These are phyloP conservation scores for Adelphocoris suturalis DNA, from an alignment of 2,888 invertebrate species.

Conservation along the genomic window DNA sequence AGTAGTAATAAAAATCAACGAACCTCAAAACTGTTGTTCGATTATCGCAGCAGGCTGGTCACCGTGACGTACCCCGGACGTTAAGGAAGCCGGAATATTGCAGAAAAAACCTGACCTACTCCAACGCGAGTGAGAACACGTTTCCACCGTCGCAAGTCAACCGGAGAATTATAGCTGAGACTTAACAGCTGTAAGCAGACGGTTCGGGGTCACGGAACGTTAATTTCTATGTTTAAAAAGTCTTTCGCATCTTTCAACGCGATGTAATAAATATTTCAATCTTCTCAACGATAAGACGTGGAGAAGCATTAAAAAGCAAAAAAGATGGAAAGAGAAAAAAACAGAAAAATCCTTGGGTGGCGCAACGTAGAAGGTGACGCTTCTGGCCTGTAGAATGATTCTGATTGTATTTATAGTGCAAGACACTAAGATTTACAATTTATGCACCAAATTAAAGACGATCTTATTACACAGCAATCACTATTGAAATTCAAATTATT, in stretches of 20 bases:
- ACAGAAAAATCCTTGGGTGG: neutral
- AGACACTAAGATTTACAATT: too few relatives aligned
- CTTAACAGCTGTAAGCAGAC: constrained; percentile 1
- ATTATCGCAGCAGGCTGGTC: too few relatives aligned
- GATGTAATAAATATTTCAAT: neutral
- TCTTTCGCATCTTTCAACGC: neutral
- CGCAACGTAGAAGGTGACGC: neutral
- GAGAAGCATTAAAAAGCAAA: too few relatives aligned
- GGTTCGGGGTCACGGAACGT: constrained; percentile 11
- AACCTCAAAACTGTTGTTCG: too few relatives aligned
- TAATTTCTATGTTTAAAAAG: constrained; percentile 5
- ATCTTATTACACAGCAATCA: too few relatives aligned
- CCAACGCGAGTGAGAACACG: neutral
- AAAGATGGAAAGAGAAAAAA: neutral
- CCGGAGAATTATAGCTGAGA: constrained; percentile 16
- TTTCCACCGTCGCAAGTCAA: neutral
- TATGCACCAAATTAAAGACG: too few relatives aligned
- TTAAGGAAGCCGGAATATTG: neutral
- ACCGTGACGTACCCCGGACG: too few relatives aligned
- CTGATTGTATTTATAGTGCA: too few relatives aligned
- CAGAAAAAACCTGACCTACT: constrained; percentile 24
- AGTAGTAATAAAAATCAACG: too few relatives aligned
- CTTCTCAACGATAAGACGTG: neutral
- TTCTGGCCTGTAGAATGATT: neutral
- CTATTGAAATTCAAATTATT: too few relatives aligned